phyloP scores from a whole-genome alignment of 2,888 invertebrate genomes.

The Cybosia mesomella region DNA sequence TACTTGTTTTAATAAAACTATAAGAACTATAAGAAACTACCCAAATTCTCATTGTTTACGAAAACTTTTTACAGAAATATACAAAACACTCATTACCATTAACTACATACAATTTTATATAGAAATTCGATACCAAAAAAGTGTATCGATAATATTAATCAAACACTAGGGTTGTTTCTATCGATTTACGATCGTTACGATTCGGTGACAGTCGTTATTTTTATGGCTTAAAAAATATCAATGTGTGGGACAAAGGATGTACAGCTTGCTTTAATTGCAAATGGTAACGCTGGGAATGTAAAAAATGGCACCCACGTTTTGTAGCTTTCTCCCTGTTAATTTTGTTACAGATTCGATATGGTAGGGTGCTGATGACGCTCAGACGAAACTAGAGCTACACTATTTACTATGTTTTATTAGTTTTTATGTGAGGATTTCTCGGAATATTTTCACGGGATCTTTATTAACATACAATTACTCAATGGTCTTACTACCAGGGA shows the following conservation, averaged over 20 bases:
- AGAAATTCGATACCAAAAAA: conserved; percentile 39
- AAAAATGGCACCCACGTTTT: conserved; percentile 64
- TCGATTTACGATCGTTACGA: conserved; percentile 77
- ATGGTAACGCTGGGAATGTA: conserved; percentile 52
- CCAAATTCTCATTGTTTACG: not conserved
- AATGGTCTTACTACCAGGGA: no score
- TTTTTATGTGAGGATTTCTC: not conserved
- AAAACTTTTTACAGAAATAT: not conserved
- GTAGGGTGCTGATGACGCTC: conserved; percentile 59
- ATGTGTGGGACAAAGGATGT: conserved; percentile 77
- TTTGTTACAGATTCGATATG: conserved; percentile 71
- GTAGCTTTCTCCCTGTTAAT: conserved; percentile 63
- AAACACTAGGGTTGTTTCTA: conserved; percentile 62
- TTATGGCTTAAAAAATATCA: conserved; percentile 83
- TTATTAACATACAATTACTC: not conserved
- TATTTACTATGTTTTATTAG: conserved; percentile 8
- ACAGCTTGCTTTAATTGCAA: conserved; percentile 77
- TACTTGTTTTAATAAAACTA: no score
- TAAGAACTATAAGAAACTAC: not conserved
- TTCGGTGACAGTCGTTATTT: conserved; percentile 80
- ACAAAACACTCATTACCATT: conserved; percentile 33
- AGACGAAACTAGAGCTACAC: not conserved
- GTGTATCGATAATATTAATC: conserved; percentile 55
- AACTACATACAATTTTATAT: conserved; percentile 31
- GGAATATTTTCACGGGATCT: not conserved